Base-by-base conservation (phyloP, 1,140 invertebrate species). In the Pristionchus pacificus region DNA sequence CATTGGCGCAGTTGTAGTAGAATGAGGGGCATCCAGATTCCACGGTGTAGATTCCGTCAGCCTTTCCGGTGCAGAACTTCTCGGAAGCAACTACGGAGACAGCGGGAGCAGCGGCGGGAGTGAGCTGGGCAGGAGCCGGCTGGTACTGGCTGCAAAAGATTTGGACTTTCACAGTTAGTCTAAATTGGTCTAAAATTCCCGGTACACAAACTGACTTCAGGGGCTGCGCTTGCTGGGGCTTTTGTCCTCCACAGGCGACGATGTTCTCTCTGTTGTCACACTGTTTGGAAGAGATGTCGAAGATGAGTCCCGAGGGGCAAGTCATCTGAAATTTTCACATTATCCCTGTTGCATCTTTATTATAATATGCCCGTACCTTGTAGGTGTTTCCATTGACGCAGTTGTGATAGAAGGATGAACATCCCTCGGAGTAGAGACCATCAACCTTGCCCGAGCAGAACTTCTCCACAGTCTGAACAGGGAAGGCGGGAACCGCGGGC, bases 401-500 rank as follows among this genome's bases (percentile, higher is more conserved):
- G 29, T 49, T 38, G 33, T 58, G 59, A 66, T 66, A 10, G 65
- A 29, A 66, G 38, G 10, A 2, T 57, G 65, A 58, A 57, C 57
- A 57, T 58, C 65, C 65, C 63, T 57, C 65, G 49, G 49, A 55
- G 13, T 57, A 29, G 32, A 28, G 57, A 30, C 49, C 65, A 66
- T 31, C 49, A 66, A 58, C 65, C 59, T 66, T 58, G 59, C 59
- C 65, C 65, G 19, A 6, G 31, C 65, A 66, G 28, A 65, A 31
- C 65, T 57, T 66, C 31, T 58, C 24, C 10, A 10, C 55, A 57
- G 55, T 19, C 24, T 19, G 55, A 57, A 24, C 0, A 57, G 55
- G 19, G 19, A 24, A 19, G 55, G 55, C 19, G 19, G 55, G 55
- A 57, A 57, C 19, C 0, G 0, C 55, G 55, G 24, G 55, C 19